Evolutionary conservation across 2,888 invertebrate species (phyloP).

Genomic region (Augochlorella aurata): DNA sequence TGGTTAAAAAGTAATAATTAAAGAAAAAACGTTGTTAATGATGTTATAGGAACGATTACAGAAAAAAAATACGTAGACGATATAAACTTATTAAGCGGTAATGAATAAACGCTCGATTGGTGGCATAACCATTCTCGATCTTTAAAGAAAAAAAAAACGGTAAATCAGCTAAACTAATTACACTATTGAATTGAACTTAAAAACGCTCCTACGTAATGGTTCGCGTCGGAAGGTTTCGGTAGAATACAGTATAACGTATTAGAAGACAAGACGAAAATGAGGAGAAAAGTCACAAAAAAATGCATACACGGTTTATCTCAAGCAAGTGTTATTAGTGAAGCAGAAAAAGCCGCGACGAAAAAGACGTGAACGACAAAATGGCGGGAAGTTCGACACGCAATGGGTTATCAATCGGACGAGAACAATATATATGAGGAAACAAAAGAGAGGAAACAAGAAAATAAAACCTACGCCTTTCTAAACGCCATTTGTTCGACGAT

Average conservation of each 20-base stretch:
- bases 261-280: slow-evolving; percentile 30
- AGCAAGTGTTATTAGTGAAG: slow-evolving; percentile 36
- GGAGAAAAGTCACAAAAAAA: slow-evolving; percentile 20
- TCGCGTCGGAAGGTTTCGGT: slow-evolving; percentile 64
- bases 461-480: neutral
- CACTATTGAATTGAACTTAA: slow-evolving; percentile 56
- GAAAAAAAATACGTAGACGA: slow-evolving; percentile 39
- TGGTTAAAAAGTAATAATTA: slow-evolving; percentile 66
- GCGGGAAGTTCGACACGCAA: slow-evolving; percentile 28
- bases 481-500: slow-evolving; percentile 11
- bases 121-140: slow-evolving; percentile 56
- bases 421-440: neutral
- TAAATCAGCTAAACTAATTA: slow-evolving; percentile 57
- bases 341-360: slow-evolving; percentile 17
- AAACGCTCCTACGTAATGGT: slow-evolving; percentile 54
- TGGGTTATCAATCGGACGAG: slow-evolving; percentile 3
- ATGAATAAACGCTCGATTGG: slow-evolving; percentile 63
- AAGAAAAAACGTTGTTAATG: slow-evolving; percentile 75
- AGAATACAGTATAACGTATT: slow-evolving; percentile 60
- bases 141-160: slow-evolving; percentile 33
- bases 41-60: slow-evolving; percentile 76
- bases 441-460: neutral
- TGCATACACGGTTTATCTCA: slow-evolving; percentile 39
- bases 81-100: slow-evolving; percentile 50
- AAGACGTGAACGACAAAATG: neutral